phyloP scores from a whole-genome alignment of 1,140 invertebrate species.

The Drosophila cardini region DNA sequence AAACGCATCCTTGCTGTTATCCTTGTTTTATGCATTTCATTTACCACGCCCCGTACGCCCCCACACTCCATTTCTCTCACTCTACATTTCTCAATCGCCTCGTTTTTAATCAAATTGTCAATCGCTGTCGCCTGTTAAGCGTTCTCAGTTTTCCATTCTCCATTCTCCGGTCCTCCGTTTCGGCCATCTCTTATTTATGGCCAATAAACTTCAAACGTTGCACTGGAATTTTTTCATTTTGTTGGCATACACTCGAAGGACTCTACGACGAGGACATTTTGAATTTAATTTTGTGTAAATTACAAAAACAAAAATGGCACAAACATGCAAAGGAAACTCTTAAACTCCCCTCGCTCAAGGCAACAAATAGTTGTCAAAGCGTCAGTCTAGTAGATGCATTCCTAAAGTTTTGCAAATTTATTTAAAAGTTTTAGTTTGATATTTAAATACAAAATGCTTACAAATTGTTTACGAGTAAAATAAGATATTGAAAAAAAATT shows the following conservation, averaged over 20 bases:
- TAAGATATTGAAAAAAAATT: not conserved
- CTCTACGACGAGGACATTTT: slow-evolving; percentile 63
- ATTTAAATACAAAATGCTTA: slow-evolving; percentile 56
- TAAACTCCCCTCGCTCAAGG: no score
- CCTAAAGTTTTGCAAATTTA: slow-evolving; percentile 43
- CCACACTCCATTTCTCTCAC: not conserved
- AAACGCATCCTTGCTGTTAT: slow-evolving; percentile 43
- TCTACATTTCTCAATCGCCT: slow-evolving; percentile 19
- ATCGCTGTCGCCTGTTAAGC: slow-evolving; percentile 67
- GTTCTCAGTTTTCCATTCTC: not conserved
- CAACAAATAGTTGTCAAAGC: slow-evolving; percentile 50
- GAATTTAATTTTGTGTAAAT: slow-evolving; percentile 83
- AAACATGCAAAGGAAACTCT: not conserved
- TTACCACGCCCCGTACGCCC: slow-evolving; percentile 20
- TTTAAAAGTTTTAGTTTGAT: slow-evolving; percentile 48
- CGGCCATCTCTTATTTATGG: slow-evolving; percentile 76
- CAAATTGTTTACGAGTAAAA: not conserved
- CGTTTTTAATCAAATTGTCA: slow-evolving; percentile 83
- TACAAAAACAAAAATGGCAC: slow-evolving; percentile 55
- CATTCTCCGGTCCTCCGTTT: not conserved
- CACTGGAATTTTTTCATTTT: slow-evolving; percentile 81
- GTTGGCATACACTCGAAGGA: slow-evolving; percentile 17
- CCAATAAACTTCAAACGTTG: slow-evolving; percentile 83
- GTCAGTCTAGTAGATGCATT: slow-evolving; percentile 3
- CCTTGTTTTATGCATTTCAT: slow-evolving; percentile 59